Conservation (phyloP, 2,888 invertebrate species). For the Papilio elwesi region DNA sequence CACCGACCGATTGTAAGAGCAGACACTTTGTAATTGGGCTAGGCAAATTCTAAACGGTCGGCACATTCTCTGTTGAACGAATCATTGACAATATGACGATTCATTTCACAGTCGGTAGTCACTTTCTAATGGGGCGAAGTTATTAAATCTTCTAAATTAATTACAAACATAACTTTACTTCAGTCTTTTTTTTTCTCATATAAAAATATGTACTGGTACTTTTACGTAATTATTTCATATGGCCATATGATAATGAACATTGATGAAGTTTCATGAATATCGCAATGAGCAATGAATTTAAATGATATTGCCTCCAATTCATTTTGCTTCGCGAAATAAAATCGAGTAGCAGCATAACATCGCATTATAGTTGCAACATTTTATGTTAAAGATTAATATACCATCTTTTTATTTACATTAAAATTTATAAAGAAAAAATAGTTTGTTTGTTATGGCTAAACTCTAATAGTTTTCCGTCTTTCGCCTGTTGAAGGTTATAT, state of each 20-base stretch:
- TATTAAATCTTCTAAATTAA: no score
- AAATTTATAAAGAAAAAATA: no score
- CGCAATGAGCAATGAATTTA: slow-evolving; percentile 39
- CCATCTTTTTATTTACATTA: not conserved
- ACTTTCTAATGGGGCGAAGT: no score
- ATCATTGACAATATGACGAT: no score
- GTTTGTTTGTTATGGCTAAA: no score
- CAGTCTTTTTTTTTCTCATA: no score
- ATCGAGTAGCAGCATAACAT: slow-evolving; percentile 14
- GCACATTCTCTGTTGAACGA: no score
- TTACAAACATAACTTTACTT: no score
- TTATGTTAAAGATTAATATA: slow-evolving; percentile 8
- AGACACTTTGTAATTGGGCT: not conserved
- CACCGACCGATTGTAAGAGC: no score
- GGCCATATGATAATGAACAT: slow-evolving; percentile 16
- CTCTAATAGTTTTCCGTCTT: no score
- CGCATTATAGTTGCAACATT: slow-evolving; percentile 3
- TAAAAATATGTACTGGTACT: not conserved
- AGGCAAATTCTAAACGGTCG: slow-evolving; percentile 1
- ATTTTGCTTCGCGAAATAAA: slow-evolving; percentile 25
- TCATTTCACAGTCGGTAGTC: no score
- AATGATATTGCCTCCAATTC: slow-evolving; percentile 28
- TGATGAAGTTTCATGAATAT: slow-evolving; percentile 33
- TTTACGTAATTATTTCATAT: slow-evolving; percentile 6
- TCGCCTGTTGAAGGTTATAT: no score